Base-by-base conservation (phyloP, 1,140 invertebrate genomes). In the Bombus vancouverensis region DNA sequence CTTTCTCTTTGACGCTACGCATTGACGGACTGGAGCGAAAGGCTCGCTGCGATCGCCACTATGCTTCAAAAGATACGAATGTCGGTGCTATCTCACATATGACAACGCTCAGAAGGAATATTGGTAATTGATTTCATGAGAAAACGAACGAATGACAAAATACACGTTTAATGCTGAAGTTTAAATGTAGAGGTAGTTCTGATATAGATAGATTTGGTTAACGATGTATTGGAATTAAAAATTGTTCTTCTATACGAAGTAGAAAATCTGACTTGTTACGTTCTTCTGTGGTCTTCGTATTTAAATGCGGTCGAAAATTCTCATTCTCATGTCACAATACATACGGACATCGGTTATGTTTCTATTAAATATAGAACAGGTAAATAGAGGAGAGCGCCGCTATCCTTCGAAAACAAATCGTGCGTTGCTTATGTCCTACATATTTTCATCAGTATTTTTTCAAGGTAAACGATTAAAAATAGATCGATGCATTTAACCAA, bases 31-130 rank as follows among this genome's bases (percentile, higher is more conserved):
- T 62, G 62, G 59, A 86, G 82, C 68, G 82, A 88, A 90, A 87
- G 82, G 87, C 73, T n/a, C 73, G 3, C 83, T 83, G 62, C 83
- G 90, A 92, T 90, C 81, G 81, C 78, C 89, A 86, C 75, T 85
- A 39, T 37, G 65, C 83, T 84, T 92, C 80, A 81, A 85, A 91
- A 89, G 71, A 71, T n/a, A 62, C 47, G 13, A 25, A 42, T 25
- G 25, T 57, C 12, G 42, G 15, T 65, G 32, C 39, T 39, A 22
- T 22, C 65, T n/a, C 18, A 13, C n/a, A 8, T 32, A 34, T 28
- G 25, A 34, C 59, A n/a, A 12, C 2, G 28, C 3, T n/a, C 8
- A 5, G 59, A 12, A 13, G 13, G 13, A 1, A 62, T 62, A 62
- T 13, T n/a, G 59, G 10, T n/a, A 62, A n/a, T 8, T 53, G 47